Conservation (phyloP, 37 sponge, comb jelly and placozoan genomes). For the Axinella damicornis region DNA sequence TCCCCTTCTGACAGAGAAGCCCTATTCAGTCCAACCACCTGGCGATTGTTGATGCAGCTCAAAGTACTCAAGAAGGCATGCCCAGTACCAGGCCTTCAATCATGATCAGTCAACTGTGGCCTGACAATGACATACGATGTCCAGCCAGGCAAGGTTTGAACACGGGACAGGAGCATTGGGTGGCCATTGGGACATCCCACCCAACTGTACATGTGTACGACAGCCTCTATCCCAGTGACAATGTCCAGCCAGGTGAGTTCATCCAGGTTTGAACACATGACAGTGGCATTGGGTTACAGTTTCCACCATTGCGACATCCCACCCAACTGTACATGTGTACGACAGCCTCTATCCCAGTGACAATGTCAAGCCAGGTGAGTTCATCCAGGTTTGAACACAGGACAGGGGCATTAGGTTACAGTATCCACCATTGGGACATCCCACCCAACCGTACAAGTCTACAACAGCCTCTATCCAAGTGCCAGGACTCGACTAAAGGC, state of each 20-base stretch:
- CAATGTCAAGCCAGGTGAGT: conserved; percentile 19
- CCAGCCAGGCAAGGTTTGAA: not conserved
- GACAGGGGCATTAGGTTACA: conserved; percentile 26
- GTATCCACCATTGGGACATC: conserved; percentile 32
- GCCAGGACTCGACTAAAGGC: not conserved
- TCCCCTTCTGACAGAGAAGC: not conserved
- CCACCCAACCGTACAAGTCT: conserved; percentile 24
- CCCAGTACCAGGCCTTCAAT: conserved; percentile 28
- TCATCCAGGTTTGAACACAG: conserved; percentile 30
- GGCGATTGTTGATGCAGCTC: conserved; percentile 44
- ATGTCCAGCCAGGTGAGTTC: conserved; percentile 27
- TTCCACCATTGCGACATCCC: no score
- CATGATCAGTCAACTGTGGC: conserved; percentile 24
- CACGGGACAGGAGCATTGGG: conserved; percentile 32
- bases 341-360: conserved; percentile 14
- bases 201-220: conserved; percentile 29
- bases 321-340: conserved; percentile 15
- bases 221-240: conserved; percentile 2
- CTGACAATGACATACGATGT: conserved; percentile 28
- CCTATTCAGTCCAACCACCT: conserved; percentile 1
- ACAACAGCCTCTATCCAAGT: conserved; percentile 9
- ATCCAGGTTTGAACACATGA: conserved; percentile 24
- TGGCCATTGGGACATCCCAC: conserved; percentile 17
- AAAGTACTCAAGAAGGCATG: not conserved
- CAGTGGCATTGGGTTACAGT: conserved; percentile 22